Conservation (phyloP, 2,797 vertebrate genomes). For the Chanos chanos region DNA sequence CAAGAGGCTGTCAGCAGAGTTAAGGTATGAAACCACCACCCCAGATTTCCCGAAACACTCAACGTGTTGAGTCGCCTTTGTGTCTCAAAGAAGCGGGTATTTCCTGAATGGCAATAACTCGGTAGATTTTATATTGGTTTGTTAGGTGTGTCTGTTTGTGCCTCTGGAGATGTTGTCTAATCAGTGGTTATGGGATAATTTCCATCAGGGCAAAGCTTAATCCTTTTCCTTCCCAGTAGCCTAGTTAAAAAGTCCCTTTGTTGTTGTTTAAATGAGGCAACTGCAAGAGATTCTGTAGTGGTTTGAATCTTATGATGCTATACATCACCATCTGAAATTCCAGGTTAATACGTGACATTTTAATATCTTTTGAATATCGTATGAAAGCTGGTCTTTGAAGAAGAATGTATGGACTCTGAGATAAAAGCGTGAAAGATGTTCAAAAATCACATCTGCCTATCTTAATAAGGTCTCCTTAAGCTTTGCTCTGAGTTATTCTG, state of each 20-base stretch:
- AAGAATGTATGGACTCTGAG: no score
- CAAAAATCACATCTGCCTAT: no score
- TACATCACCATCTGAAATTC: background rate
- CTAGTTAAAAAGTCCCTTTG: slow-evolving; percentile 15
- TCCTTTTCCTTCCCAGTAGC: slow-evolving; percentile 26
- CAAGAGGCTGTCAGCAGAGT: slow-evolving; percentile 97
- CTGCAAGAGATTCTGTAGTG: slow-evolving; percentile 3
- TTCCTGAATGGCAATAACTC: no score
- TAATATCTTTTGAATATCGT: no score
- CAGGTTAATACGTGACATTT: no score
- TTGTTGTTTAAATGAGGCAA: slow-evolving; percentile 14
- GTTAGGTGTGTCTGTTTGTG: slow-evolving; percentile 48
- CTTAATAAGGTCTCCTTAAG: no score
- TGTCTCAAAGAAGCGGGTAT: no score
- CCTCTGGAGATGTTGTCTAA: slow-evolving; percentile 35
- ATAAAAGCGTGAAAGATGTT: no score
- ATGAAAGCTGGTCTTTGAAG: no score
- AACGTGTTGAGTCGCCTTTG: background rate
- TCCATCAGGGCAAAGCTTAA: slow-evolving; percentile 19
- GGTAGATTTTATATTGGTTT: slow-evolving; percentile 1
- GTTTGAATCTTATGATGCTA: slow-evolving; percentile 12
- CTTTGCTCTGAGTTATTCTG: no score
- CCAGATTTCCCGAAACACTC: background rate
- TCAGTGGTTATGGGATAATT: slow-evolving; percentile 43
- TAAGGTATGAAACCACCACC: slow-evolving; percentile 75